phyloP scores from a whole-genome alignment of 2,888 invertebrate species.

The Agrochola macilenta region DNA sequence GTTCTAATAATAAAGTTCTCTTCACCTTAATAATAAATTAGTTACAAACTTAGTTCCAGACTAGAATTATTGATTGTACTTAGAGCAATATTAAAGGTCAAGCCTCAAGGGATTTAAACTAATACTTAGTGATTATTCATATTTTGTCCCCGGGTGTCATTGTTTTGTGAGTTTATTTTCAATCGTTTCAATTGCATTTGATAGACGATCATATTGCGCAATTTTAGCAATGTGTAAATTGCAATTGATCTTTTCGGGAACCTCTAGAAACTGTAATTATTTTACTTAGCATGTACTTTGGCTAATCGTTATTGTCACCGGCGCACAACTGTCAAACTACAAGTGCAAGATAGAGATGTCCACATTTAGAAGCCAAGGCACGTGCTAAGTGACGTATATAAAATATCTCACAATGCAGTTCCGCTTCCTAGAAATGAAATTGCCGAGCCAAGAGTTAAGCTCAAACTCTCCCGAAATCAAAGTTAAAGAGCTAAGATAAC shows the following conservation, averaged over 20 bases:
- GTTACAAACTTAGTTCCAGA: conserved; percentile 13
- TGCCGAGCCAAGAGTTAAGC: background rate
- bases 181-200: too few species aligned
- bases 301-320: background rate
- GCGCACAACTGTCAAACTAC: background rate
- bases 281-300: background rate
- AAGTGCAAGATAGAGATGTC: too few species aligned
- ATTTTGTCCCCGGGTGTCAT: too few species aligned
- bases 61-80: conserved; percentile 1
- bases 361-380: background rate
- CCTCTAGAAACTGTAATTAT: too few species aligned
- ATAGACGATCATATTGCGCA: too few species aligned
- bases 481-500: background rate
- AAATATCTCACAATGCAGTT: background rate
- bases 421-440: background rate
- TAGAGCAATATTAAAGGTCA: background rate
- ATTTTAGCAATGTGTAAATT: too few species aligned
- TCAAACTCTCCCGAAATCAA: background rate
- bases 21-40: conserved; percentile 1
- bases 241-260: too few species aligned
- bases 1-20: conserved; percentile 26
- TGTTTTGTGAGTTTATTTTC: too few species aligned
- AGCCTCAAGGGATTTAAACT: background rate
- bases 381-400: background rate
- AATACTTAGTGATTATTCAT: background rate